Base-by-base conservation (phyloP, 2,888 invertebrate species). In the Ichneumoninae sp. region DNA sequence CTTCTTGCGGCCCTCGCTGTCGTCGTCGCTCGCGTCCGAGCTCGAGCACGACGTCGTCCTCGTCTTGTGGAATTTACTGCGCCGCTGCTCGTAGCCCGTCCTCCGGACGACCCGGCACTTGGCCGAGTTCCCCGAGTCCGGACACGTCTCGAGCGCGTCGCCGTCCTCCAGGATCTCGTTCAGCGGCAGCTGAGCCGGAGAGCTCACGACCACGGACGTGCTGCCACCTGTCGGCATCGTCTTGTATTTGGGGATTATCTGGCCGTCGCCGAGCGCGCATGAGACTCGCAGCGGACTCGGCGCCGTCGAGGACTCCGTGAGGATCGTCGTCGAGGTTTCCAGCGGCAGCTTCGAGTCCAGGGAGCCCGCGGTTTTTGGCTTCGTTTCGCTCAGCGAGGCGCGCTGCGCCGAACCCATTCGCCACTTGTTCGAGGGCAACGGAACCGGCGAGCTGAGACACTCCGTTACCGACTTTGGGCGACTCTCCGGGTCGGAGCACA, bases 41-140 rank as follows among this genome's bases (percentile, higher is more conserved):
- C 98, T 98, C 89, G 98, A 98, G 92, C 98, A 98, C 75, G 98
- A 98, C 6, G 98, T 97, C n/a, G 96, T 97, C 54, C 96, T 94
- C 13, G 95, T 95, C 92, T 97, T 97, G 88, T 96, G 96, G 89
- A 96, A 95, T 93, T 96, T 96, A 85, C 95, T 95, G 71, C 96
- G 95, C 50, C 96, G 94, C 89, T 96, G 96, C 87, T 95, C 95
- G 88, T 95, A 95, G 89, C 92, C 90, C 75, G 90, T 90, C 76
- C 92, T 88, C 69, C 92, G 87, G 8, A 91, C 89, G 10, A 91
- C 88, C 0, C 91, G 89, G 69, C 90, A 90, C 54, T 92, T 91
- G 5, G 85, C 65, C 19, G 86, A 22, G 81, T 87, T 40, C 90
- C 87, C 74, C 57, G 73, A 83, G 79, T 78, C 87, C 69, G 36